Conservation (phyloP, 2,888 invertebrate genomes). For the Spialia ferax region DNA sequence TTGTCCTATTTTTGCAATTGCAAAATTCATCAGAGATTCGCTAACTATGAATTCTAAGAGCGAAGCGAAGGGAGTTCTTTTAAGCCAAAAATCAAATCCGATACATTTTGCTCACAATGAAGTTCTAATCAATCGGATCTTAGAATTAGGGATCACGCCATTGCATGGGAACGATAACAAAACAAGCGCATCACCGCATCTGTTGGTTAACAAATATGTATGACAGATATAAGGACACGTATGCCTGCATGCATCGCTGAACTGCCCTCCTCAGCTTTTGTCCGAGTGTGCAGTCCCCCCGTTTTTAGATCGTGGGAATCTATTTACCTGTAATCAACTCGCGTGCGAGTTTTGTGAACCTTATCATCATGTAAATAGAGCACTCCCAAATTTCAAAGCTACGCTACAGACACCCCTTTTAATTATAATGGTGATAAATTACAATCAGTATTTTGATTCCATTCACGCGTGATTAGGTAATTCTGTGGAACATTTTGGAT, state of each 20-base stretch:
- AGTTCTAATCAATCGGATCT: slow-evolving; percentile 26
- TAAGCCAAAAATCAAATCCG: background rate
- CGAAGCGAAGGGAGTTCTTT: background rate
- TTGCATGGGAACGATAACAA: slow-evolving; percentile 46
- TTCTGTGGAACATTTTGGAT: slow-evolving; percentile 24
- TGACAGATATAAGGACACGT: slow-evolving; percentile 61
- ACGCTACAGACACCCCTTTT: slow-evolving; percentile 47
- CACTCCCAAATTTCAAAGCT: background rate
- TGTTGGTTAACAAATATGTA: slow-evolving; percentile 55
- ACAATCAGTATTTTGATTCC: slow-evolving; percentile 78
- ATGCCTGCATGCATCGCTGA: slow-evolving; percentile 54
- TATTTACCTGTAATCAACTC: slow-evolving; percentile 63
- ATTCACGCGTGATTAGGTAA: slow-evolving; percentile 67
- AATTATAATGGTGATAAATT: slow-evolving; percentile 81
- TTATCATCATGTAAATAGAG: slow-evolving; percentile 38
- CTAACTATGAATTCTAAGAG: background rate
- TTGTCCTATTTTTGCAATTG: background rate
- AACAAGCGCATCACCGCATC: slow-evolving; percentile 53
- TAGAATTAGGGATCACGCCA: slow-evolving; percentile 42
- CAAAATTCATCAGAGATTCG: background rate
- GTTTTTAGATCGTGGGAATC: slow-evolving; percentile 77
- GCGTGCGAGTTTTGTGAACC: slow-evolving; percentile 39
- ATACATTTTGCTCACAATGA: slow-evolving; percentile 2
- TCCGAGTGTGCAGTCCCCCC: slow-evolving; percentile 66
- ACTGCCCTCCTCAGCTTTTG: slow-evolving; percentile 63